phyloP scores from a whole-genome alignment of 2,888 invertebrate genomes.

The Apamea monoglypha region DNA sequence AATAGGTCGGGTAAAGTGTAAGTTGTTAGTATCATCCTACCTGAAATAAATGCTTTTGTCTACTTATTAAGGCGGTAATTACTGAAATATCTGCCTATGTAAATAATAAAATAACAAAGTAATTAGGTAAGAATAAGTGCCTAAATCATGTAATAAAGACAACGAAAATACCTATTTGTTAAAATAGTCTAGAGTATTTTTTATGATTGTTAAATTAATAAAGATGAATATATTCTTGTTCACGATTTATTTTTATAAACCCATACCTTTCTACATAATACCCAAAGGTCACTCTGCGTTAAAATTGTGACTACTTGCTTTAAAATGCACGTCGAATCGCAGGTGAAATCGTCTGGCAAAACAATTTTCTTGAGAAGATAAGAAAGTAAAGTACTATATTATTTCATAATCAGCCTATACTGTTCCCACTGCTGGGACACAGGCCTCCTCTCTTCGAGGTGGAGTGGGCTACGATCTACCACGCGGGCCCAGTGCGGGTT shows the following conservation, averaged over 20 bases:
- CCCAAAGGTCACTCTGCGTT: not conserved
- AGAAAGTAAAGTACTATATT: not conserved
- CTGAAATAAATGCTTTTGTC: not conserved
- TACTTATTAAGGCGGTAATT: not conserved
- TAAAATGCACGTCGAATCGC: conserved; percentile 14
- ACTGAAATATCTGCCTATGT: conserved; percentile 20
- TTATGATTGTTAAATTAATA: conserved; percentile 63
- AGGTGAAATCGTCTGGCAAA: not conserved
- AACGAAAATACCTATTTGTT: conserved; percentile 66
- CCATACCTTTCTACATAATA: not conserved
- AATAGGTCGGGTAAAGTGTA: not conserved
- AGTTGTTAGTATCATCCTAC: not conserved
- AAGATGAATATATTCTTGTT: conserved; percentile 66
- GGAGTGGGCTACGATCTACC: too few relatives aligned
- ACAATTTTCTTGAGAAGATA: not conserved
- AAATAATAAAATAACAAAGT: conserved; percentile 45
- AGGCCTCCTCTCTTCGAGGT: too few relatives aligned
- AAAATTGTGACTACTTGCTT: not conserved
- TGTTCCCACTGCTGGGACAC: too few relatives aligned
- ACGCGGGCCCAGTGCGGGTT: too few relatives aligned
- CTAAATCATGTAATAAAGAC: conserved; percentile 54
- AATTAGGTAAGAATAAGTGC: conserved; percentile 42
- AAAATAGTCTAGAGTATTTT: conserved; percentile 54
- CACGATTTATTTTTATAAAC: conserved; percentile 53
- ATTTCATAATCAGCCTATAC: too few relatives aligned